Conservation (phyloP, 2,113 vertebrate genomes). For the Cervus canadensis region DNA sequence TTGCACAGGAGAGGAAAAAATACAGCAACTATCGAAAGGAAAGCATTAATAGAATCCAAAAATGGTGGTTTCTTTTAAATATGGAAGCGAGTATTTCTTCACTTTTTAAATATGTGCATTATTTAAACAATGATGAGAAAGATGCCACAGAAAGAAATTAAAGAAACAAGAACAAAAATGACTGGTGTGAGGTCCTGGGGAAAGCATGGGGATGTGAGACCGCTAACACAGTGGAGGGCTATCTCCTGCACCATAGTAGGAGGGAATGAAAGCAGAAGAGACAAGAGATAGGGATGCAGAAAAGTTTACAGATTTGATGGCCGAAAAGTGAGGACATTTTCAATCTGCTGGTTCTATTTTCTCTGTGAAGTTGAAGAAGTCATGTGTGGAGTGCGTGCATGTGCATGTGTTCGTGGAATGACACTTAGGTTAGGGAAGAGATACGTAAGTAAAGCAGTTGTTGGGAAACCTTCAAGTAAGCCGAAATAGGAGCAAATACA, state of each 20-base stretch:
- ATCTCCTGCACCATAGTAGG: not conserved
- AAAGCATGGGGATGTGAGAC: not conserved
- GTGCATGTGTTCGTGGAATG: not conserved
- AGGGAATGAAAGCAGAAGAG: not conserved
- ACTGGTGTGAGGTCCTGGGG: not conserved
- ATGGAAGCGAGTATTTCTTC: not conserved
- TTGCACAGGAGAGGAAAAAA: not conserved
- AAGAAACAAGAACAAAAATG: not conserved
- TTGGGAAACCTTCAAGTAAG: not conserved
- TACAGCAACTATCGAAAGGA: not conserved
- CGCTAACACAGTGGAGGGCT: not conserved
- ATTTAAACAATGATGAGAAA: not conserved
- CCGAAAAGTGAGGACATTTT: not conserved
- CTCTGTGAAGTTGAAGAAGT: not conserved
- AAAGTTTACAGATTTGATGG: not conserved
- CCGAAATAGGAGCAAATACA: not conserved
- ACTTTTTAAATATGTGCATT: not conserved
- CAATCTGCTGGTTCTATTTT: not conserved
- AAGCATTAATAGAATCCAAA: not conserved
- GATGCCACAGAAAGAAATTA: not conserved
- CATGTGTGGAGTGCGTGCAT: accelerated
- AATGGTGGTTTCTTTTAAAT: not conserved
- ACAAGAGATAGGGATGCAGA: not conserved
- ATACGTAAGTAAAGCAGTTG: not conserved
- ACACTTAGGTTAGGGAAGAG: not conserved